Percentiles rank a stretch among this genome's conserved stretches.
Evolutionary conservation across 2,797 vertebrate species (phyloP).

Genomic region (Ctenochaetus hawaiiensis): DNA sequence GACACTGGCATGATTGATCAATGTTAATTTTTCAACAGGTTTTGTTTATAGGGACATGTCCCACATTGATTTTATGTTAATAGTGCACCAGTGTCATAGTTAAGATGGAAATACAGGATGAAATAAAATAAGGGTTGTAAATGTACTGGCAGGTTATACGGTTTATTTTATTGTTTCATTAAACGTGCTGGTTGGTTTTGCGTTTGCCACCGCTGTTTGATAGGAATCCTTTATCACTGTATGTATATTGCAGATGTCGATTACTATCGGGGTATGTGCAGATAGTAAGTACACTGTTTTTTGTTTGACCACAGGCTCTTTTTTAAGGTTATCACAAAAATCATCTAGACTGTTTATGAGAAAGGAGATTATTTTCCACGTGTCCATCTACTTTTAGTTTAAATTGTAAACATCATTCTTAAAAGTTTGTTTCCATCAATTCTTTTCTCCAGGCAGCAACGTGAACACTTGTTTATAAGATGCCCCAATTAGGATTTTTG

Average conservation of each 20-base stretch:
- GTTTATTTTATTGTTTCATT: background rate
- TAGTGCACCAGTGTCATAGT: background rate
- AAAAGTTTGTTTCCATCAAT: too few relatives aligned
- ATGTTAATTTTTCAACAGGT: slow-evolving; percentile 3
- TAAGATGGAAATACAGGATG: background rate
- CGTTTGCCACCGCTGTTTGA: background rate
- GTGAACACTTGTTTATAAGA: background rate
- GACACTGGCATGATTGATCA: slow-evolving; percentile 15
- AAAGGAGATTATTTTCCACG: background rate
- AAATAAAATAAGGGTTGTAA: background rate
- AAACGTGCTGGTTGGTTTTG: background rate
- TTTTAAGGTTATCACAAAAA: background rate
- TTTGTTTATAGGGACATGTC: background rate
- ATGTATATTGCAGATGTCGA: slow-evolving; percentile 13
- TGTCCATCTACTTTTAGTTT: too few relatives aligned
- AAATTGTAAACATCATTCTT: background rate
- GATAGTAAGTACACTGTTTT: background rate
- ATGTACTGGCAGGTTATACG: background rate
- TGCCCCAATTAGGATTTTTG: too few relatives aligned
- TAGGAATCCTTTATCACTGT: slow-evolving; percentile 1
- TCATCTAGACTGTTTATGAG: background rate
- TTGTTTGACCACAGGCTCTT: background rate
- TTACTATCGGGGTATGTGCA: background rate
- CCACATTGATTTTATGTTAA: slow-evolving; percentile 3
- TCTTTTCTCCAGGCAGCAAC: too few relatives aligned